Evolutionary conservation across 2,797 vertebrate species (phyloP), one percentile per base, ranked within the genome.

Genomic region (Premnoplex brunnescens): DNA sequence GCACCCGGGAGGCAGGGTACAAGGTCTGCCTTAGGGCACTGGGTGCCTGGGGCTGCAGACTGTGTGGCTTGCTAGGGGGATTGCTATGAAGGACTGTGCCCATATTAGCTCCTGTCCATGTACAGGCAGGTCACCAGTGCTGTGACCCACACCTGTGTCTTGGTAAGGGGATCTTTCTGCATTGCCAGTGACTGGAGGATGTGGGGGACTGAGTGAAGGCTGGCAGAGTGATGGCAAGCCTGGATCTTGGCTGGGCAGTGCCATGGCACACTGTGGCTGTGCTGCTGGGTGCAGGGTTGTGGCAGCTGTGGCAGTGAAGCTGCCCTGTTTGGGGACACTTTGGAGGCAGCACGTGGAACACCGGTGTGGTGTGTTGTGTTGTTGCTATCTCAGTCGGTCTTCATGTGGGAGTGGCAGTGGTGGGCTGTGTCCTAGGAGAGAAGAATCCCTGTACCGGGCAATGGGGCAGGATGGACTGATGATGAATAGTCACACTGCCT

Each of bases 1-100:
- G 43, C 36, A 63, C 11, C 7, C 0, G 0, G 3, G 5, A 15
- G 2, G 2, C 9, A 54, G 22, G 17, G 41, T 55, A 36, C 36
- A 48, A 74, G 34, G 26, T 69, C n/a, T 76, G 43, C 23, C 16
- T 30, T 43, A 19, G 32, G 52, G n/a, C 23, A 17, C 8, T 2
- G 22, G 18, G 23, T 54, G 39, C 59, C 39, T 39, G 55, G 26
- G 9, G 21, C 36, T 72, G 69, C 22, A 37, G 46, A 62, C 60
- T 48, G 11, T 22, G 59, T 27, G 48, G 36, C 76, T 76, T 64
- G 32, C 41, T 28, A 32, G 28, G 21, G 14, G 28, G 4, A 32
- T 6, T 59, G 32, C 46, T 55, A 20, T 21, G 52, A 59, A 80
- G 60, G 10, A 6, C n/a, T 63, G 39, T 14, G 37, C 24, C 60